These are phyloP conservation scores for Dolichotis patagonum DNA, from an alignment of 2,113 vertebrate species.

Conservation along the genomic window DNA sequence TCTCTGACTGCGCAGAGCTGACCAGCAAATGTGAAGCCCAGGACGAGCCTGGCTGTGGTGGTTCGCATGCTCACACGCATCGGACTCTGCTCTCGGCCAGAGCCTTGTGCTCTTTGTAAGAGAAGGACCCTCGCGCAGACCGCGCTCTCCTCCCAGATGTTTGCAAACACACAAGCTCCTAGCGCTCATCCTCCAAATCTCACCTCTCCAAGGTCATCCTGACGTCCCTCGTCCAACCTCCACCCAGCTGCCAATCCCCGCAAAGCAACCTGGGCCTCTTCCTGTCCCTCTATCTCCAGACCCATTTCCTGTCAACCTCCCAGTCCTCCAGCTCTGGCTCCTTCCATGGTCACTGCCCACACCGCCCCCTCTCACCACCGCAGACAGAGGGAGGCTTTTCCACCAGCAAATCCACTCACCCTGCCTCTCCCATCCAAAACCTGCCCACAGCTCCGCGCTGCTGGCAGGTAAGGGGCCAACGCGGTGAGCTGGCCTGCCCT, in stretches of 20 bases:
- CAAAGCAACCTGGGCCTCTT: neutral
- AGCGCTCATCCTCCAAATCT: neutral
- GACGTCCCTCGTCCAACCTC: neutral
- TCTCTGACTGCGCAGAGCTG: neutral
- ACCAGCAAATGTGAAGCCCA: neutral
- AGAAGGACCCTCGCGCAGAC: neutral
- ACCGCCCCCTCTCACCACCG: neutral
- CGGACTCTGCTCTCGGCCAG: neutral
- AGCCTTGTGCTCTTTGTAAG: neutral
- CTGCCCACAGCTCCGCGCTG: neutral
- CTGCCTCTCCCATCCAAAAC: neutral
- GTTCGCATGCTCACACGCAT: neutral
- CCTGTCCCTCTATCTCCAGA: neutral
- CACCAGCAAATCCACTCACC: neutral
- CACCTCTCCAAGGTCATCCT: neutral
- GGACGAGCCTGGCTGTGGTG: neutral
- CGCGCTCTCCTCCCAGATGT: neutral
- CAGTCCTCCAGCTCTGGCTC: neutral
- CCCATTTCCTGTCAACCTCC: neutral
- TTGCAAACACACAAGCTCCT: neutral
- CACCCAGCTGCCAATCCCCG: neutral
- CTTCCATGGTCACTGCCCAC: neutral
- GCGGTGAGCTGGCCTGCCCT: no score
- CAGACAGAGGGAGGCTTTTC: neutral
- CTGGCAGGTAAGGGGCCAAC: neutral